Evolutionary conservation across 1,140 invertebrate genomes (phyloP).

Genomic region (Andrena cerasifolii): DNA sequence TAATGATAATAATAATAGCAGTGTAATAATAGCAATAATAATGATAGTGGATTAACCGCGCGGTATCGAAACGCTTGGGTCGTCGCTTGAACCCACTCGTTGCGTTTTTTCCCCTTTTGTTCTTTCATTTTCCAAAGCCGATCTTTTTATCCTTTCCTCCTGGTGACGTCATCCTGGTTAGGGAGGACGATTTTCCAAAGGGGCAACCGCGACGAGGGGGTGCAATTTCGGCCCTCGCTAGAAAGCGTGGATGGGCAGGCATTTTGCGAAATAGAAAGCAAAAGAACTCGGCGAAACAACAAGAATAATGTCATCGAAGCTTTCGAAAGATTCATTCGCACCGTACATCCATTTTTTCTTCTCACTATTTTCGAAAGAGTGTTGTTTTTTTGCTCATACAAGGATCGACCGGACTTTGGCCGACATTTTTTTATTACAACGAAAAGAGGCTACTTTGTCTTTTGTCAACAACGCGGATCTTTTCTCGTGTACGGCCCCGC

Average conservation of each 20-base stretch:
- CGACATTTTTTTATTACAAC: constrained; percentile 74
- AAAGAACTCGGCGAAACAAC: constrained; percentile 69
- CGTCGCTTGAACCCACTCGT: constrained; percentile 35
- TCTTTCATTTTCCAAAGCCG: not conserved
- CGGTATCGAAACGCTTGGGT: constrained; percentile 65
- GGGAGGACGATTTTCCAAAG: not conserved
- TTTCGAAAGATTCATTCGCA: constrained; percentile 81
- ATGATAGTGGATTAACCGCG: constrained; percentile 65
- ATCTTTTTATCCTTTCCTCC: not conserved
- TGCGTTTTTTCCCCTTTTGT: not conserved
- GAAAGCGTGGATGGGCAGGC: constrained; percentile 57
- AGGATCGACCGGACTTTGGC: constrained; percentile 76
- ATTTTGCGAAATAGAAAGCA: constrained; percentile 54
- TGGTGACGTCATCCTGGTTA: not conserved
- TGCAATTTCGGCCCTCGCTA: constrained; percentile 33
- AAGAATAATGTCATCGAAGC: constrained; percentile 74
- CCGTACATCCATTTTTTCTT: constrained; percentile 79
- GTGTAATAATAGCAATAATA: constrained; percentile 61
- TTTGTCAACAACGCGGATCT: constrained; percentile 82
- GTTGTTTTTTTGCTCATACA: constrained; percentile 78
- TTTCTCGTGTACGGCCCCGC: constrained; percentile 74
- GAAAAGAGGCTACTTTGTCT: constrained; percentile 81
- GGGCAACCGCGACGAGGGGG: constrained; percentile 7
- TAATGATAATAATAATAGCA: constrained; percentile 63
- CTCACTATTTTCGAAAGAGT: constrained; percentile 73